phyloP scores from a whole-genome alignment of 2,113 vertebrate species.

The Chlorodrepanis virens region DNA sequence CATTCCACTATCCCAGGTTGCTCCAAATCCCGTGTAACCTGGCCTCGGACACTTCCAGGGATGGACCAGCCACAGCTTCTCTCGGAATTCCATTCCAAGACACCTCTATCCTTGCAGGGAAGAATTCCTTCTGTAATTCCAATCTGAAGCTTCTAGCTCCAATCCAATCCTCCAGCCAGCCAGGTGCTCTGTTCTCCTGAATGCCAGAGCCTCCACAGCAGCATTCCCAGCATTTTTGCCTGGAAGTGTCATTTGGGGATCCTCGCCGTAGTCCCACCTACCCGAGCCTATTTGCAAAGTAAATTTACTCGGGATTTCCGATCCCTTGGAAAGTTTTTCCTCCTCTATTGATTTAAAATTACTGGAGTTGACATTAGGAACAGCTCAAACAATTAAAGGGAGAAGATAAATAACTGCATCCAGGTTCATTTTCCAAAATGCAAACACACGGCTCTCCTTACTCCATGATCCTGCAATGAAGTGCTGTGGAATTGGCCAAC shows the following conservation, averaged over 20 bases:
- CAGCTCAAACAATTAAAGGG: constrained; percentile 98
- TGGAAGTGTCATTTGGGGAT: constrained; percentile 75
- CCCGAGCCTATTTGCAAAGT: constrained; percentile 85
- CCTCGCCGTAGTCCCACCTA: constrained; percentile 70
- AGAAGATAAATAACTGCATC: constrained; percentile 97
- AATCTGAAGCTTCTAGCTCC: background rate
- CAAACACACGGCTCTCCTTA: constrained; percentile 84
- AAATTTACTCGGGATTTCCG: constrained; percentile 91
- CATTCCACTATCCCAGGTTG: background rate
- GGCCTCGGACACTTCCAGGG: background rate
- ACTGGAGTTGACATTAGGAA: constrained; percentile 96
- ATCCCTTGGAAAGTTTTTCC: constrained; percentile 86
- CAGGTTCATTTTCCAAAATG: constrained; percentile 95
- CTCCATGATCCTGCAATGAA: constrained; percentile 77
- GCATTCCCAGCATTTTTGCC: constrained; percentile 77
- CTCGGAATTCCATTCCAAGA: background rate
- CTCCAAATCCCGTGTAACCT: background rate
- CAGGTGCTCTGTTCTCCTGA: background rate
- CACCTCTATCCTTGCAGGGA: rapidly evolving
- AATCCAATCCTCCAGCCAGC: background rate
- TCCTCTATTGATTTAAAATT: constrained; percentile 98
- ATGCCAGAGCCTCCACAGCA: background rate
- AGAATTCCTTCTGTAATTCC: background rate
- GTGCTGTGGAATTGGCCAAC: constrained; percentile 66
- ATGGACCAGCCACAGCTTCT: background rate